Evolutionary conservation across 2,113 vertebrate genomes (phyloP).

Genomic region (Albula glossodonta): DNA sequence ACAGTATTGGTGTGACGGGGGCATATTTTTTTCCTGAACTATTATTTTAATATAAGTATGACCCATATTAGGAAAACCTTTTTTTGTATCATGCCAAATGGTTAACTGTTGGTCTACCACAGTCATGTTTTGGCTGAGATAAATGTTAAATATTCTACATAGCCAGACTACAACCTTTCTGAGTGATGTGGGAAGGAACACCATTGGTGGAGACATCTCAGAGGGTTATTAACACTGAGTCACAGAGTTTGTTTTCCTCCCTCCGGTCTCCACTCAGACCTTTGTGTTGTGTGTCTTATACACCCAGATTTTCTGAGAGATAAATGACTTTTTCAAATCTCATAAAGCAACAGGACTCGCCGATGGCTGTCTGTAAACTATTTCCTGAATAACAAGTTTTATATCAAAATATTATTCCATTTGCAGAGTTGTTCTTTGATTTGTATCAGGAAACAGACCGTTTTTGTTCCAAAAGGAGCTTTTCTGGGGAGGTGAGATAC

Average conservation of each 20-base stretch:
- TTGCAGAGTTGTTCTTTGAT: slow-evolving; percentile 50
- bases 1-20: no score
- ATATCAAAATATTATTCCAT: slow-evolving; percentile 58
- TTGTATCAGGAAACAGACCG: slow-evolving; percentile 52
- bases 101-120: slow-evolving; percentile 8
- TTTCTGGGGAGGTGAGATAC: slow-evolving; percentile 20
- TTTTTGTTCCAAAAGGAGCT: slow-evolving; percentile 27
- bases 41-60: no score
- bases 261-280: slow-evolving; percentile 37
- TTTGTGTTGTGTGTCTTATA: slow-evolving; percentile 49
- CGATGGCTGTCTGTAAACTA: slow-evolving; percentile 51
- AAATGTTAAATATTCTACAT: slow-evolving; percentile 14
- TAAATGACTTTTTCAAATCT: slow-evolving; percentile 54
- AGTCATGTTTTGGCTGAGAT: slow-evolving; percentile 3
- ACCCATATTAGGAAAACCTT: no score
- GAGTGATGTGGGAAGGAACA: slow-evolving; percentile 25
- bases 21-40: no score
- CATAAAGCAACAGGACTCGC: slow-evolving; percentile 44
- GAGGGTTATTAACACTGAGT: slow-evolving; percentile 33
- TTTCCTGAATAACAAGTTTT: slow-evolving; percentile 63
- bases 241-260: slow-evolving; percentile 43
- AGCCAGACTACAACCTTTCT: slow-evolving; percentile 38
- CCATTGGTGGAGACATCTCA: slow-evolving; percentile 31
- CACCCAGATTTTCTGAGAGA: slow-evolving; percentile 38
- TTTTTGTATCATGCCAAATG: no score